Conservation (phyloP, 2,797 vertebrate species). For the Rhinella marina region DNA sequence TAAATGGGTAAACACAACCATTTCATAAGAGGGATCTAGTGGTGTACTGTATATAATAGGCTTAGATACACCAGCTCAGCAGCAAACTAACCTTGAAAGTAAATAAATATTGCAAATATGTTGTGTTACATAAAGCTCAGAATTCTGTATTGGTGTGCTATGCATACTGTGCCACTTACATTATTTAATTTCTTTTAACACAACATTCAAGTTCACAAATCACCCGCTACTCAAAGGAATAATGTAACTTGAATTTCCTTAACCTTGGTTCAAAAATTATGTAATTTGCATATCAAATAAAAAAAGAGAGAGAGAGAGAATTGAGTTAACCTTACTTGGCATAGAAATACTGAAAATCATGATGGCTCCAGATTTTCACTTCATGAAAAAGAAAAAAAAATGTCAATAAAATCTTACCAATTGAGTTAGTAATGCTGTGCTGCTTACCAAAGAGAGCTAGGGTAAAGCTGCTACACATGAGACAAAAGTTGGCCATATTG, state of each 20-base stretch:
- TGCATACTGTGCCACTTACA: neutral
- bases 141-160: neutral
- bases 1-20: neutral
- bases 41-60: neutral
- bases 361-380: no score
- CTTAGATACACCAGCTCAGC: slow-evolving; percentile 5
- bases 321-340: neutral
- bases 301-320: neutral
- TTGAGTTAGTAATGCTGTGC: neutral
- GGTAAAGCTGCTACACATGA: no score
- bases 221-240: neutral
- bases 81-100: slow-evolving; percentile 4
- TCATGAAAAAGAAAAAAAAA: no score
- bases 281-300: neutral
- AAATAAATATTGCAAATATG: neutral
- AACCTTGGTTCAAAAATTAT: neutral
- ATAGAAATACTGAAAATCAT: no score
- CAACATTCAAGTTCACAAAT: neutral
- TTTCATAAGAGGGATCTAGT: neutral
- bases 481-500: no score
- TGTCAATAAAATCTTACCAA: no score
- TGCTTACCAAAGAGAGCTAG: neutral
- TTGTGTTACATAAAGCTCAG: neutral
- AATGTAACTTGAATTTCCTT: neutral
- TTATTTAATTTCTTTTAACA: neutral